Evolutionary conservation across 2,888 invertebrate genomes (phyloP).

Genomic region (Xestoiulus laeticollis): DNA sequence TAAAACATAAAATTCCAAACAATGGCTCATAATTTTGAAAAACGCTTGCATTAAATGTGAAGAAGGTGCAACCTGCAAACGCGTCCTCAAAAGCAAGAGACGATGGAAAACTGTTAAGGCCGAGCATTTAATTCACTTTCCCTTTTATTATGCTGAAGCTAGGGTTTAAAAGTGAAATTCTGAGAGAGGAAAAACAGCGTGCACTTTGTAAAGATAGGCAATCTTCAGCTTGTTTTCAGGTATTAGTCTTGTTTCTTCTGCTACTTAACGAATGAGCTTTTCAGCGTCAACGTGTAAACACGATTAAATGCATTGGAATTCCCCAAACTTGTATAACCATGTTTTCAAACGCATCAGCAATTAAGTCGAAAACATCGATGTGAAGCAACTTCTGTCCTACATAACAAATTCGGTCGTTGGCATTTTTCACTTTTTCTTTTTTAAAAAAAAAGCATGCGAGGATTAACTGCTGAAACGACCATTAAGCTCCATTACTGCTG

Average conservation of each 20-base stretch:
- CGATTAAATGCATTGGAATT: neutral
- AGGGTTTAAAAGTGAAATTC: neutral
- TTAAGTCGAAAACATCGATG: too few relatives aligned
- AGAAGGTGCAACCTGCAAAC: neutral
- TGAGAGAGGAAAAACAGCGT: neutral
- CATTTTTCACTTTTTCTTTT: too few relatives aligned
- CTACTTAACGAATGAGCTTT: neutral
- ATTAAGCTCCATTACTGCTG: too few relatives aligned
- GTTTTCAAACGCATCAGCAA: neutral
- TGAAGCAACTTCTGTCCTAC: too few relatives aligned
- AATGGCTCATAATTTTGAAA: slow-evolving; percentile 33
- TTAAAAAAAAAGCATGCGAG: too few relatives aligned
- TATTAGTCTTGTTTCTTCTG: neutral
- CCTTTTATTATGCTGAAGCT: neutral
- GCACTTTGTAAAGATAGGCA: neutral
- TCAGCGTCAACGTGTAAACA: neutral
- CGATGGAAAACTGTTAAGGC: neutral
- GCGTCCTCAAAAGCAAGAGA: neutral
- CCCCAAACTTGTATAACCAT: neutral
- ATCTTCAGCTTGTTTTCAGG: neutral
- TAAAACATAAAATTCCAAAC: slow-evolving; percentile 15
- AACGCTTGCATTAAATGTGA: slow-evolving; percentile 18
- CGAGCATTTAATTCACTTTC: neutral
- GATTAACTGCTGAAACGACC: too few relatives aligned
- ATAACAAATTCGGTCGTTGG: too few relatives aligned